These are phyloP conservation scores for Dreissena rostriformis DNA, from an alignment of 1,140 invertebrate genomes.

Conservation along the genomic window DNA sequence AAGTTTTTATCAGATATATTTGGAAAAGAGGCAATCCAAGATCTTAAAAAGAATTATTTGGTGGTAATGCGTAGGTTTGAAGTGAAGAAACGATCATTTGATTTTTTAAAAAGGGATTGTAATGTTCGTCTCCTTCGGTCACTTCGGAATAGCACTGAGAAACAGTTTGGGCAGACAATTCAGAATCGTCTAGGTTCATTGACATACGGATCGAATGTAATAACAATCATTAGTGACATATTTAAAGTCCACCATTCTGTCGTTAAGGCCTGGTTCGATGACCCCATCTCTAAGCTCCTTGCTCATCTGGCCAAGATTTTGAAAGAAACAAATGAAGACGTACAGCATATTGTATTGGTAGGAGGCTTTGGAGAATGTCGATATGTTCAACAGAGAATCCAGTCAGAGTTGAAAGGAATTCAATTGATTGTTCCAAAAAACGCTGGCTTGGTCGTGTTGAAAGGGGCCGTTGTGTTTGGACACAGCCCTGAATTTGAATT, in stretches of 20 bases:
- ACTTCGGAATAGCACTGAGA: no score
- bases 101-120: not conserved
- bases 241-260: constrained; percentile 15
- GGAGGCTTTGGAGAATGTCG: constrained; percentile 53
- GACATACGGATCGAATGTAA: not conserved
- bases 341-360: constrained; percentile 47
- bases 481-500: no score
- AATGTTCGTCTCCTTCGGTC: constrained; percentile 1
- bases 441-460: no score
- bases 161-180: not conserved
- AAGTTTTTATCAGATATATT: constrained; percentile 47
- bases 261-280: constrained; percentile 21
- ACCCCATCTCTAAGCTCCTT: constrained; percentile 14
- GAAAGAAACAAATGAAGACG: not conserved
- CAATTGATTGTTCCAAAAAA: no score
- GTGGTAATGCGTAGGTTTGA: constrained; percentile 48
- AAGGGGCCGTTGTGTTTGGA: no score
- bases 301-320: constrained; percentile 23
- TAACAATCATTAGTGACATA: not conserved
- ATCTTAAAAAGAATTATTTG: no score
- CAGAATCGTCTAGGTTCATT: not conserved
- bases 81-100: constrained; percentile 32
- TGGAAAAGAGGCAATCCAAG: constrained; percentile 25
- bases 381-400: constrained; percentile 25
- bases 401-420: constrained; percentile 5